Evolutionary conservation across 1,140 invertebrate genomes (phyloP), one percentile per base, ranked within the genome.

Genomic region (Orchestia grillus): DNA sequence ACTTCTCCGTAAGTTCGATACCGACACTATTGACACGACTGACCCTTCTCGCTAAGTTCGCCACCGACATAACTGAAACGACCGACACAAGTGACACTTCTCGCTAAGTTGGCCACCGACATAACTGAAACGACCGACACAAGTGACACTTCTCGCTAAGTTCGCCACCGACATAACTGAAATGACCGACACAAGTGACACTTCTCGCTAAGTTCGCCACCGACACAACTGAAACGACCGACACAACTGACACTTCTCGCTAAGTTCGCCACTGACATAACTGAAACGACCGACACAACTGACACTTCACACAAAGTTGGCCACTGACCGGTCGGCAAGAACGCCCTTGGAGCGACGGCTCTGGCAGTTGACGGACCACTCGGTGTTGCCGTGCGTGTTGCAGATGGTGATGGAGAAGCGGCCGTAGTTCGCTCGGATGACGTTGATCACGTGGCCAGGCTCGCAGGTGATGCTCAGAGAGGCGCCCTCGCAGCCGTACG

Each of bases 331-430:
- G 53, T 96, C 96, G 15, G 96, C 96, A 77, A 97, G 95, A 41
- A 97, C 96, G n/a, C 97, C 96, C 96, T 97, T 97, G 42, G 97
- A 97, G 57, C 97, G 97, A 44, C 98, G 98, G 94, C 98, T 98
- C 98, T 99, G 99, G 97, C 99, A 99, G 97, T 99, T 99, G 97
- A 99, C 99, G 97, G 98, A 99, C 99, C 99, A 99, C 97, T 99
- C 99, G 36, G 99, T 99, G 97, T 99, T 98, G 96, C 99, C 99
- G 97, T 99, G 98, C 97, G 99, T 98, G 97, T 99, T 99, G 98
- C 99, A 99, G 97, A 99, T 99, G 97, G 99, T 99, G 97, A 99
- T 99, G 96, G 99, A 99, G 98, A 99, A 99, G 96, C 99, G 98
- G 95, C 99, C 99, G 97, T 99, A 99, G 98, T 99, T 99, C 96